Evolutionary conservation across 2,888 invertebrate species (phyloP).

Genomic region (Diarsia brunnea): DNA sequence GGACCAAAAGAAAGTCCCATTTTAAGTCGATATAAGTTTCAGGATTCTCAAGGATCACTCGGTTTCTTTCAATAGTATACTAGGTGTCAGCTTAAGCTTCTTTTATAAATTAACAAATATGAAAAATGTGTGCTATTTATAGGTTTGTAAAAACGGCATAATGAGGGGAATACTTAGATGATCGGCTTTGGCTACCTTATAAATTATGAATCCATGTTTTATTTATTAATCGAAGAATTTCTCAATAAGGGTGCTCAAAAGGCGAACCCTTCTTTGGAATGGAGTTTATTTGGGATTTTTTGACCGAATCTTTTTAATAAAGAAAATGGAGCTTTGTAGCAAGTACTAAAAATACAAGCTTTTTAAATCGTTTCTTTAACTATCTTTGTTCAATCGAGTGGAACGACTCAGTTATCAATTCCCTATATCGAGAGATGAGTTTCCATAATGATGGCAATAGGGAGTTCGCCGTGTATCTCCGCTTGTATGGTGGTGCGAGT

Average conservation of each 20-base stretch:
- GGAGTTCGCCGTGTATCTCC: conserved; percentile 71
- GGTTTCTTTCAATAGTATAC: not conserved
- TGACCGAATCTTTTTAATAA: not conserved
- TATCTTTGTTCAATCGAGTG: conserved; percentile 74
- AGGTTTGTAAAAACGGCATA: conserved; percentile 25
- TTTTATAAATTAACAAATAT: not conserved
- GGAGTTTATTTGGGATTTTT: conserved; percentile 19
- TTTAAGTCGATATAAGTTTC: not conserved
- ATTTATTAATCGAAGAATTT: conserved; percentile 49
- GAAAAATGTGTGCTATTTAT: not conserved
- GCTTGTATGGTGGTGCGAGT: conserved; percentile 66
- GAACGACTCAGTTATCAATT: conserved; percentile 87
- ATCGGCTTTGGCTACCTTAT: conserved; percentile 38
- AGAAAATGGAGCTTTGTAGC: conserved; percentile 15
- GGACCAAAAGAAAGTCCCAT: not conserved
- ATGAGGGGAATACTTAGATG: conserved; percentile 22
- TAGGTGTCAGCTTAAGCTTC: not conserved
- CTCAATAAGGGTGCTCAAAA: conserved; percentile 40
- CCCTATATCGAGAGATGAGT: conserved; percentile 86
- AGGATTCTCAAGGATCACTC: not conserved
- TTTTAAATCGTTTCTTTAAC: conserved; percentile 66
- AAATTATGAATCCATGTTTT: conserved; percentile 57
- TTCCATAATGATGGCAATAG: conserved; percentile 89
- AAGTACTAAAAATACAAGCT: conserved; percentile 47
- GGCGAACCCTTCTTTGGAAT: conserved; percentile 10